Base-by-base conservation (phyloP, 2,888 invertebrate genomes). In the Leptarthrus brevirostris region DNA sequence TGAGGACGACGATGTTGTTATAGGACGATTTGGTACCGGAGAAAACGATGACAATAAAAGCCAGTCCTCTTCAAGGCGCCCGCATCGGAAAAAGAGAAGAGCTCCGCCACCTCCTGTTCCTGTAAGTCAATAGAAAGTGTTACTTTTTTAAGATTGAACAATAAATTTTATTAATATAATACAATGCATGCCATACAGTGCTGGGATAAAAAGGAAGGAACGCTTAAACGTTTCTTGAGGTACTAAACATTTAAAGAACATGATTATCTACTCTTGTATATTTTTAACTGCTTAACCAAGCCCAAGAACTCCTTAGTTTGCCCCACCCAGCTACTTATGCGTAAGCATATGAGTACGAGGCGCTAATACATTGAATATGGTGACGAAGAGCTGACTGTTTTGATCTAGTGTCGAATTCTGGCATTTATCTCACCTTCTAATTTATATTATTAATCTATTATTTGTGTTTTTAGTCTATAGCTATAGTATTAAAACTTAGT, bases 21-120 rank as follows among this genome's bases (percentile, higher is more conserved):
- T 75, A 71, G 77, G 72, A 81, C 79, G 75, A 61, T 61, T 72
- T 22, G 73, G 78, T 66, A 76, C 72, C 8, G 49, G 58, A n/a
- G 74, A 82, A 49, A 80, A 66, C 14, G 75, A 69, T 22, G 75
- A 70, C 22, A 78, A 16, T 10, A 61, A 30, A 36, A 44, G 22
- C 8, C 47, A 78, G 0, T 82, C 83, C 72, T 87, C 88, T 0
- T 85, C 87, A 53, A 87, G 88, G 61, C 86, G 87, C 36, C 87
- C 87, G 36, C 86, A 87, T 44, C 86, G 89, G 30, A 91, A 90
- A 84, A 91, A 91, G 82, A 87, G 89, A 77, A 87, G 87, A 75
- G 90, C 90, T 0, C 89, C 91, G 0, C 87, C 86, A 64, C 89
- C 90, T 3, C 91, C 87, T 22, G 78, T 77, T 44, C 78, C 78